Evolutionary conservation across 2,888 invertebrate species (phyloP).

Genomic region (Argynnis bischoffii): DNA sequence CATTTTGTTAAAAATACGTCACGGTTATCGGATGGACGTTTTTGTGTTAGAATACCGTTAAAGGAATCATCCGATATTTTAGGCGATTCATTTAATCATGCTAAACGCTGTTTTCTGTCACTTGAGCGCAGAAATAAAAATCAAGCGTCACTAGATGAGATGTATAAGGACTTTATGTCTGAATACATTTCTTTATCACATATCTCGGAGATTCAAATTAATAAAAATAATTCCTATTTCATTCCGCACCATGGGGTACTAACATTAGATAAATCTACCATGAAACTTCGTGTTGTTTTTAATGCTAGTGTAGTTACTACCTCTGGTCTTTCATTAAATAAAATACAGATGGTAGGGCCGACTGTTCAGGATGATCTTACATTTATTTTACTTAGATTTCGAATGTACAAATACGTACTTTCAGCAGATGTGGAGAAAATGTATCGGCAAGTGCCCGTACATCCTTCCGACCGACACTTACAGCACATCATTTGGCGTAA

Average conservation of each 20-base stretch:
- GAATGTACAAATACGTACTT: constrained; percentile 9
- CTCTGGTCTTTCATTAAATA: too few species aligned
- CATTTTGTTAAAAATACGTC: constrained; percentile 37
- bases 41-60: constrained; percentile 36
- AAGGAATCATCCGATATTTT: constrained; percentile 23
- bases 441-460: neutral
- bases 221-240: too few species aligned
- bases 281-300: neutral
- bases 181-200: too few species aligned
- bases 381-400: constrained; percentile 9
- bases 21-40: constrained; percentile 35
- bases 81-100: constrained; percentile 35
- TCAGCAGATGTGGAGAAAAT: constrained; percentile 16
- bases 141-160: too few species aligned
- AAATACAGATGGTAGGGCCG: too few species aligned
- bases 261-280: neutral
- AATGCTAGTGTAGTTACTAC: neutral
- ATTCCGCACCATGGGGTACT: neutral
- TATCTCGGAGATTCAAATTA: too few species aligned
- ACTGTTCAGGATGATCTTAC: constrained; percentile 8
- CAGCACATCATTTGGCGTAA: constrained; percentile 11
- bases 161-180: too few species aligned
- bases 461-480: neutral
- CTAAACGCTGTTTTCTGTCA: constrained; percentile 23
- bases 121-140: constrained; percentile 7